Conservation (phyloP, 2,888 invertebrate genomes). For the Acanthacorydalis orientalis region DNA sequence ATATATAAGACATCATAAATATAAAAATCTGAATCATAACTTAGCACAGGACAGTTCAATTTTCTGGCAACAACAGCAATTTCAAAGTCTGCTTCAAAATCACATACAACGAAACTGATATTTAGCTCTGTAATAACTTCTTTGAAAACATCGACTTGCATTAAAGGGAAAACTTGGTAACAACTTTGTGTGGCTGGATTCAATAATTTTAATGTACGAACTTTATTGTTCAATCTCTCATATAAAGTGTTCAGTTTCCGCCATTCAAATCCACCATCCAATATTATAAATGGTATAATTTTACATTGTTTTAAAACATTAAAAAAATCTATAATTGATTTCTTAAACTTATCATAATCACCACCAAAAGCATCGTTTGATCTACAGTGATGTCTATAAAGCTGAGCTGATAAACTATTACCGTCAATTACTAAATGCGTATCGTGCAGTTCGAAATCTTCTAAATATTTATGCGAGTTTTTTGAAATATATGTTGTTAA, state of each 20-base stretch:
- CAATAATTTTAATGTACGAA: conserved; percentile 35
- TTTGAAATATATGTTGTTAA: conserved; percentile 62
- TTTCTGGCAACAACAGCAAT: conserved; percentile 66
- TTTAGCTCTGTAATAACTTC: conserved; percentile 47
- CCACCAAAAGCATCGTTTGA: conserved; percentile 65
- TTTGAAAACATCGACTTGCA: conserved; percentile 57
- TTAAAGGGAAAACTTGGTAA: conserved; percentile 51
- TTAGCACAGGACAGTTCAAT: conserved; percentile 71
- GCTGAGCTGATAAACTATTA: conserved; percentile 51
- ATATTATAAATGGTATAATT: conserved; percentile 52
- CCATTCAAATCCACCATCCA: conserved; percentile 64
- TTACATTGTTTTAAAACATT: conserved; percentile 49
- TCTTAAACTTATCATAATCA: conserved; percentile 65
- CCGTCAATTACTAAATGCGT: conserved; percentile 65
- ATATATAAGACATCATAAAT: conserved; percentile 74
- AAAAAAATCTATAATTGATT: conserved; percentile 48
- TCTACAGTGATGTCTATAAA: conserved; percentile 44
- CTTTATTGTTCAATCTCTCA: conserved; percentile 38
- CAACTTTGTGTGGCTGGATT: conserved; percentile 36
- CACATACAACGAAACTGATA: conserved; percentile 52
- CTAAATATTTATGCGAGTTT: conserved; percentile 44
- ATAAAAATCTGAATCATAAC: conserved; percentile 89
- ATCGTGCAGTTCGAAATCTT: conserved; percentile 45
- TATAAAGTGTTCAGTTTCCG: conserved; percentile 52
- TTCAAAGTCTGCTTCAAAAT: conserved; percentile 82